A percentile compares a stretch with the other conserved stretches of the same genome.
Evolutionary conservation across 2,797 vertebrate species (phyloP).

Genomic region (Sebastes nivosus): DNA sequence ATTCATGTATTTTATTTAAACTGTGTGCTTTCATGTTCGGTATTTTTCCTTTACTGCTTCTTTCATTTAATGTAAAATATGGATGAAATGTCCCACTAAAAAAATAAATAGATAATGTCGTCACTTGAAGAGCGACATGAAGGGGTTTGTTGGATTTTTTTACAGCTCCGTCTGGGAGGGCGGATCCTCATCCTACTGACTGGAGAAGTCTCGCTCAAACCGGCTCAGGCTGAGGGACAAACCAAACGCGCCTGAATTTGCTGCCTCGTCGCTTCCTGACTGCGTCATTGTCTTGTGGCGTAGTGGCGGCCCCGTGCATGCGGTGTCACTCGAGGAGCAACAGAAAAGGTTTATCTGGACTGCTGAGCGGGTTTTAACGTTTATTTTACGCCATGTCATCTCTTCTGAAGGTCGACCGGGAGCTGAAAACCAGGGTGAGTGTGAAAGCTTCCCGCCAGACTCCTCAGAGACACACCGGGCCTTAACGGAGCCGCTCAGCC

Average conservation of each 20-base stretch:
- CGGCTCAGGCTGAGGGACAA: background rate
- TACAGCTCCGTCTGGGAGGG: background rate
- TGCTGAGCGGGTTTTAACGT: background rate
- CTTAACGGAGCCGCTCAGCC: no score
- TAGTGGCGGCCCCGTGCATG: background rate
- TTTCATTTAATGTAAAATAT: no score
- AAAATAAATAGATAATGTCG: background rate
- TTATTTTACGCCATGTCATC: background rate
- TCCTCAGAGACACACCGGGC: background rate
- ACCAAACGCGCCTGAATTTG: background rate
- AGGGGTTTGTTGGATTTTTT: background rate
- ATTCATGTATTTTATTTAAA: no score
- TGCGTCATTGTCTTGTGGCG: background rate
- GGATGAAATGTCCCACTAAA: background rate
- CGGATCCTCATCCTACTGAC: background rate
- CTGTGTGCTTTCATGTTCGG: no score
- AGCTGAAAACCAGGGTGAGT: conserved; percentile 10
- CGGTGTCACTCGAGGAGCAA: background rate
- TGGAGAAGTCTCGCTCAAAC: no score
- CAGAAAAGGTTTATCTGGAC: background rate
- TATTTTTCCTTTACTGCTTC: no score
- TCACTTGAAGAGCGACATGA: background rate
- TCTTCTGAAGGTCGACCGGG: conserved; percentile 2
- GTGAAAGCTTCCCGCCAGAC: background rate
- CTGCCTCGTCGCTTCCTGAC: background rate